These are phyloP conservation scores for Eupithecia exiguata DNA, from an alignment of 2,888 invertebrate genomes.

Conservation along the genomic window DNA sequence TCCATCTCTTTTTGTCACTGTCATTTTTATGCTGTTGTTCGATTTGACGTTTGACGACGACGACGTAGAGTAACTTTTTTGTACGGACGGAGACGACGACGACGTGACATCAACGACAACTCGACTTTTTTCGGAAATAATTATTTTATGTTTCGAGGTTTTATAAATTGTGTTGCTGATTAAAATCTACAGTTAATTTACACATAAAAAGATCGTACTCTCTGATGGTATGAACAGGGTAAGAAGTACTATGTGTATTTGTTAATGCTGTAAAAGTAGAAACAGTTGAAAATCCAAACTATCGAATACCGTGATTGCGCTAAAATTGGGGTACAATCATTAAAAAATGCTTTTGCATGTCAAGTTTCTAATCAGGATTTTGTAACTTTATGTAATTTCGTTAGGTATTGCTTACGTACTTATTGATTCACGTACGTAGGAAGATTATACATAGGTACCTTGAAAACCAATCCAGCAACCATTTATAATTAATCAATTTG, in stretches of 20 bases:
- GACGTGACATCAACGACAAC: too few species aligned
- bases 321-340: background rate
- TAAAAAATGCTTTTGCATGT: background rate
- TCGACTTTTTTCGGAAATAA: background rate
- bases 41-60: background rate
- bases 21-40: background rate
- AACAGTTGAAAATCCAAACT: background rate
- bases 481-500: background rate
- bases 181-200: background rate
- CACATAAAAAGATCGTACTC: background rate
- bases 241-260: background rate
- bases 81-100: too few species aligned
- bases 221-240: conserved; percentile 10
- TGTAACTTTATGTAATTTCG: background rate
- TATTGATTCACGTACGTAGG: background rate
- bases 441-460: background rate
- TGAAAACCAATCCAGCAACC: background rate
- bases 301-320: background rate
- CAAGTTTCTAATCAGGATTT: background rate
- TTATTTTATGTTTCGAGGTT: background rate
- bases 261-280: background rate
- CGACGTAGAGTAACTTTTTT: too few species aligned
- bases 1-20: background rate
- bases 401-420: background rate
- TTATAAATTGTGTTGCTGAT: background rate